Conservation (phyloP, 2,113 vertebrate species). For the Jacana jacana region DNA sequence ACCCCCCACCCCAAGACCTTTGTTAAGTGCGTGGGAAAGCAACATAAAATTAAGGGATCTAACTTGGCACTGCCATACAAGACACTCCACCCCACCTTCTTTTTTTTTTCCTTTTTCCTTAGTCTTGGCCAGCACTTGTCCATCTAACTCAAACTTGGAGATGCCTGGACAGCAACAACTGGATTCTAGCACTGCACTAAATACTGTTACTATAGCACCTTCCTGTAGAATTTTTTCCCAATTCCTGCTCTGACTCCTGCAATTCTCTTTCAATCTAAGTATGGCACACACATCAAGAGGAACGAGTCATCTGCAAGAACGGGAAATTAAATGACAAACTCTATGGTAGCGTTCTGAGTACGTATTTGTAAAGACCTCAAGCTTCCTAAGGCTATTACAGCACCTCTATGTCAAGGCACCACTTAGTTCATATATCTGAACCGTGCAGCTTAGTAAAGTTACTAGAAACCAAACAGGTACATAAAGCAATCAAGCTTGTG, state of each 20-base stretch:
- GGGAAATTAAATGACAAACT: background rate
- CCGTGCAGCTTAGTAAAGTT: background rate
- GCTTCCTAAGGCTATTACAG: background rate
- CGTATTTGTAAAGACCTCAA: background rate
- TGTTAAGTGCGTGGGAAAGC: background rate
- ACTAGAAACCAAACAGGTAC: background rate
- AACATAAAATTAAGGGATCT: background rate
- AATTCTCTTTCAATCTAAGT: background rate
- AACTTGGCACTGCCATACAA: background rate
- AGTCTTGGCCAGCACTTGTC: background rate
- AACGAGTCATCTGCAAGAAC: background rate
- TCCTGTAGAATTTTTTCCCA: background rate
- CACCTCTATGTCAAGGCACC: background rate
- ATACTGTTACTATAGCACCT: background rate
- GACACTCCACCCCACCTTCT: too few species aligned
- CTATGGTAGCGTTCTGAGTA: background rate
- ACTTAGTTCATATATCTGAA: background rate
- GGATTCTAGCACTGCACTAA: background rate
- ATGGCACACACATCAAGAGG: background rate
- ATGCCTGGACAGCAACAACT: background rate
- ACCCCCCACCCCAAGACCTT: rapidly evolving
- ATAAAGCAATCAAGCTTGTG: background rate
- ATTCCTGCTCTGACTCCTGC: background rate
- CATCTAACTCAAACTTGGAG: background rate
- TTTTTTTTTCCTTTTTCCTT: background rate